Base-by-base conservation (phyloP, 2,797 vertebrate species). In the Cebuella pygmaea region DNA sequence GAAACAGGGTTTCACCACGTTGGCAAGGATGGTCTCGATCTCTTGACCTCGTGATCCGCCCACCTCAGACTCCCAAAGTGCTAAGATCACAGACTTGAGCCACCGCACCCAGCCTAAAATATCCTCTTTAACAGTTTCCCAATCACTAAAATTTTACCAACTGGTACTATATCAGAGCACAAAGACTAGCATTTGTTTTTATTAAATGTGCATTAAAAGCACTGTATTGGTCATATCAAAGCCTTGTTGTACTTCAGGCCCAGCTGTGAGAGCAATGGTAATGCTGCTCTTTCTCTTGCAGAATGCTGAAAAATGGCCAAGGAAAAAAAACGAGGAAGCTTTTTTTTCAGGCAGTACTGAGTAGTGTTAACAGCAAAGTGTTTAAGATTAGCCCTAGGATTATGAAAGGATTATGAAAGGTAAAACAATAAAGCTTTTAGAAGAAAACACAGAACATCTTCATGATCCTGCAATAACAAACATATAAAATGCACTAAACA, bases 131-230 rank as follows among this genome's bases (percentile, higher is more conserved):
- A 61, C 33, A 95, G 26, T 82, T 96, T 93, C 80, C 70, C 90
- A 90, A 80, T 20, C 80, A 85, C 55, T 96, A 94, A 96, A 90
- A 76, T 94, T 81, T 89, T 86, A 95, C 50, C 85, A 95, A 46
- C 13, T 89, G 52, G 36, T 93, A 81, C 83, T 82, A 59, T 85
- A 82, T 93, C 83, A 91, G 95, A 97, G 74, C 92, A 97, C 78
- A 97, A 97, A 96, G 94, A 86, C 59, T 59, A 83, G 27, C 46
- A 92, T 83, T 97, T 97, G 94, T 90, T 93, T 92, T 92, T 61
- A 95, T 44, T 89, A 96, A 92, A 89, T 70, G 17, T 87, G 48
- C 81, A 76, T 86, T 96, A 93, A 96, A 95, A 93, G 90, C 87
- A 88, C 87, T 95, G 59, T 70, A 86, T 13, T 89, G 74, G 70